These are phyloP conservation scores for Cinclus mexicanus DNA, from an alignment of 2,113 vertebrate species.

Conservation along the genomic window DNA sequence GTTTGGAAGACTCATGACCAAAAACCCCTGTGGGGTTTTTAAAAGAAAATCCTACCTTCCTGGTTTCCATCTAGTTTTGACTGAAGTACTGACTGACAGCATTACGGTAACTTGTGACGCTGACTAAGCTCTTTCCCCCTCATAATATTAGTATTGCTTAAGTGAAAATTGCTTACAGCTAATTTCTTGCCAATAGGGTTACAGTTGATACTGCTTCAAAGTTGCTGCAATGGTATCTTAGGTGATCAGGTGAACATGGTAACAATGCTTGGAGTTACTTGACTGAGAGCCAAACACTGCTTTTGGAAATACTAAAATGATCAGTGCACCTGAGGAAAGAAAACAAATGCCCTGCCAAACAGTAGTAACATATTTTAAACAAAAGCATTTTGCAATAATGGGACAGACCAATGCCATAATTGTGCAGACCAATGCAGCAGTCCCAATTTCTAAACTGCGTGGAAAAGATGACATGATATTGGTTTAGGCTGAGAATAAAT, in stretches of 20 bases:
- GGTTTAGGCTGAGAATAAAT: neutral
- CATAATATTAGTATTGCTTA: neutral
- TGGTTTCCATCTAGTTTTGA: neutral
- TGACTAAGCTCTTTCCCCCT: neutral
- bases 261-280: neutral
- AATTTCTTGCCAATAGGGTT: neutral
- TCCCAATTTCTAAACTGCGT: neutral
- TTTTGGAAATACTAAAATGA: neutral
- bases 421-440: neutral
- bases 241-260: neutral
- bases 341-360: neutral
- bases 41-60: neutral
- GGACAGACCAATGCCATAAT: neutral
- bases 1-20: neutral
- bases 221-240: neutral
- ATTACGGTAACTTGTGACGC: neutral
- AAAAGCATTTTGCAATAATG: neutral
- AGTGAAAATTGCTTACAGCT: neutral
- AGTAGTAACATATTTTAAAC: neutral
- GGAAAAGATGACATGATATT: neutral
- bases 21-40: neutral
- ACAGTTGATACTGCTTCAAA: neutral
- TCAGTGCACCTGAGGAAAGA: neutral
- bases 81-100: neutral
- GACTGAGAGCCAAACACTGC: neutral